These are phyloP conservation scores for Anas capensis DNA, from an alignment of 2,797 vertebrate genomes.

Conservation along the genomic window DNA sequence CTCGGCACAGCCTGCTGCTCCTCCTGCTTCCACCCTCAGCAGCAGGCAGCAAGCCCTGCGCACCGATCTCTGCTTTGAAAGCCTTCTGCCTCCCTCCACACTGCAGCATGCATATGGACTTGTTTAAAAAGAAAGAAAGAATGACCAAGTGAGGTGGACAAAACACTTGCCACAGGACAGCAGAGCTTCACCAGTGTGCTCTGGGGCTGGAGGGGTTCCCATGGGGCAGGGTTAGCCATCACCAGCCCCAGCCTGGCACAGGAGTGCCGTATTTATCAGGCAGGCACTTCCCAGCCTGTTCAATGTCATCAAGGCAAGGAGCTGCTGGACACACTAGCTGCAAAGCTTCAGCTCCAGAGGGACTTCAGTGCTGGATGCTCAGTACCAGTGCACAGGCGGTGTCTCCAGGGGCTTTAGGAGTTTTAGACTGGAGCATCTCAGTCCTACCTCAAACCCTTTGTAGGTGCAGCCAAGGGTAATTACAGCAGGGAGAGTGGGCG, in stretches of 20 bases:
- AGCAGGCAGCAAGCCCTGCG: not conserved
- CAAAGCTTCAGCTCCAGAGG: not conserved
- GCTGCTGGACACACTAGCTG: not conserved
- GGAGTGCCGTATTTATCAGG: not conserved
- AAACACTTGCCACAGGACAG: fast-evolving
- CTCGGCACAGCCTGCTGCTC: not conserved
- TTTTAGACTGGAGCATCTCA: not conserved
- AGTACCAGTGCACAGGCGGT: not conserved
- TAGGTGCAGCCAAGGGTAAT: not conserved
- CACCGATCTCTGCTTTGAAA: not conserved
- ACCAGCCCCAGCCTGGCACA: not conserved
- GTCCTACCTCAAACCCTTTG: not conserved
- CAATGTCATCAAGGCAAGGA: not conserved
- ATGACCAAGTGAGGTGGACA: not conserved
- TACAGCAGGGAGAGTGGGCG: not conserved
- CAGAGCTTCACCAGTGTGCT: not conserved
- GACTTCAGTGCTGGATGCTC: fast-evolving
- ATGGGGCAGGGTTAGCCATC: fast-evolving
- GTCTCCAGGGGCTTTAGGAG: not conserved
- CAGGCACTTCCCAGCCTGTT: not conserved
- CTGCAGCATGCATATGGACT: not conserved
- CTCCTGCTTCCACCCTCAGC: not conserved
- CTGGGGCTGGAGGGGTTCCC: not conserved
- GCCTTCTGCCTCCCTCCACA: fast-evolving
- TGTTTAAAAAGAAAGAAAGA: not conserved